Percentiles rank a stretch among this genome's conserved stretches.
These are phyloP conservation scores for Lagocephalus sceleratus DNA, from an alignment of 2,797 vertebrate genomes.

Conservation along the genomic window DNA sequence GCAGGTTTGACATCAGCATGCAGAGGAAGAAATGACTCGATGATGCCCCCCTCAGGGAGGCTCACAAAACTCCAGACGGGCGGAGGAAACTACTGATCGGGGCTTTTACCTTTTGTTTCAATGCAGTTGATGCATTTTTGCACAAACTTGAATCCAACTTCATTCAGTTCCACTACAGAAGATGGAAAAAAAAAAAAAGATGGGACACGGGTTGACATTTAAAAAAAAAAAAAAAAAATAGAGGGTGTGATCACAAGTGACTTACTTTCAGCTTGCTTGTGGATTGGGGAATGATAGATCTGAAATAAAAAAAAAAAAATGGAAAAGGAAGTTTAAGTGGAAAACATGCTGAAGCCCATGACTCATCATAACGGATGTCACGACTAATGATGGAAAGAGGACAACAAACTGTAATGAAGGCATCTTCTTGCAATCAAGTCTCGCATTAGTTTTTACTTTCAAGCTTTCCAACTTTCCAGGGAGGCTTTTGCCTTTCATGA, in stretches of 20 bases:
- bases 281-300: slow-evolving; percentile 97
- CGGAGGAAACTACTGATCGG: background rate
- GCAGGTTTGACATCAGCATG: slow-evolving; percentile 2
- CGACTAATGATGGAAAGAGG: too few species aligned
- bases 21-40: slow-evolving; percentile 32
- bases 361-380: too few species aligned
- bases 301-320: slow-evolving; percentile 63
- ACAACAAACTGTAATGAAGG: too few species aligned
- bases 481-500: too few species aligned
- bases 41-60: slow-evolving; percentile 52
- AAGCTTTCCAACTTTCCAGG: too few species aligned
- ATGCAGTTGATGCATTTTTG: slow-evolving; percentile 92
- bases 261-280: slow-evolving; percentile 97
- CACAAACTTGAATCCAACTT: slow-evolving; percentile 94
- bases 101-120: slow-evolving; percentile 86
- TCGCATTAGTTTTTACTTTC: too few species aligned
- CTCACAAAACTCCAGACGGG: background rate
- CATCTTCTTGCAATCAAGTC: too few species aligned
- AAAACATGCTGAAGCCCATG: background rate
- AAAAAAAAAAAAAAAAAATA: background rate
- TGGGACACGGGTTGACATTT: background rate
- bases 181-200: background rate
- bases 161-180: slow-evolving; percentile 91
- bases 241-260: slow-evolving; percentile 32
- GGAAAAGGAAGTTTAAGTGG: slow-evolving; percentile 2